Conservation (phyloP, 2,113 vertebrate genomes). For the Carassius gibelio region DNA sequence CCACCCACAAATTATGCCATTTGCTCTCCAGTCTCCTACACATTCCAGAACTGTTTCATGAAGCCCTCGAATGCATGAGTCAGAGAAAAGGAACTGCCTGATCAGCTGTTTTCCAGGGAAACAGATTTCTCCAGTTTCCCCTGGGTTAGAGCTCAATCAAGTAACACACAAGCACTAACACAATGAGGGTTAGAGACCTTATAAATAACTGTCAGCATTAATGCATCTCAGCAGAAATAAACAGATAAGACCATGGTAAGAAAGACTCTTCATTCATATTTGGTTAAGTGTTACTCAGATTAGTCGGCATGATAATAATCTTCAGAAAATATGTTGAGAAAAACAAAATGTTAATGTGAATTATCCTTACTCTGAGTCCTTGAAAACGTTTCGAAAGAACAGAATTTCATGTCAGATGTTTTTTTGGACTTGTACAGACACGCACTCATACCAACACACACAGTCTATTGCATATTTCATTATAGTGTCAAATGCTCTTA, state of each 20-base stretch:
- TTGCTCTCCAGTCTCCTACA: neutral
- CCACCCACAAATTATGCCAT: neutral
- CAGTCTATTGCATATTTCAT: slow-evolving; percentile 52
- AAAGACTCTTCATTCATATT: slow-evolving; percentile 37
- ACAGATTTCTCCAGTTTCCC: slow-evolving; percentile 50
- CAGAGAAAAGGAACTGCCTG: slow-evolving; percentile 13
- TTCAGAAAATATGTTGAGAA: neutral
- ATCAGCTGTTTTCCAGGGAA: slow-evolving; percentile 41
- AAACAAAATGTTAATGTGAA: neutral
- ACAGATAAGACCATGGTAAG: slow-evolving; percentile 17
- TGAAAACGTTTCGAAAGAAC: slow-evolving; percentile 29
- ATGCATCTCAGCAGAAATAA: slow-evolving; percentile 15
- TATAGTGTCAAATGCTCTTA: slow-evolving; percentile 50
- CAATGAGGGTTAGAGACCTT: slow-evolving; percentile 28
- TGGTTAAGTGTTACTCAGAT: slow-evolving; percentile 36
- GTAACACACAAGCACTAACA: neutral
- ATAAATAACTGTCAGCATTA: slow-evolving; percentile 26
- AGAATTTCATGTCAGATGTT: slow-evolving; percentile 45
- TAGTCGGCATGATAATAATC: neutral
- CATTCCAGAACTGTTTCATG: slow-evolving; percentile 16
- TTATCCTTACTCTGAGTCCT: neutral
- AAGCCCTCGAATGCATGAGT: slow-evolving; percentile 30
- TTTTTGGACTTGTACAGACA: neutral
- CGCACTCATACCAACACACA: slow-evolving; percentile 6
- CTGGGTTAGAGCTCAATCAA: slow-evolving; percentile 10